Base-by-base conservation (phyloP, 2,888 invertebrate species). In the Clunio marinus region DNA sequence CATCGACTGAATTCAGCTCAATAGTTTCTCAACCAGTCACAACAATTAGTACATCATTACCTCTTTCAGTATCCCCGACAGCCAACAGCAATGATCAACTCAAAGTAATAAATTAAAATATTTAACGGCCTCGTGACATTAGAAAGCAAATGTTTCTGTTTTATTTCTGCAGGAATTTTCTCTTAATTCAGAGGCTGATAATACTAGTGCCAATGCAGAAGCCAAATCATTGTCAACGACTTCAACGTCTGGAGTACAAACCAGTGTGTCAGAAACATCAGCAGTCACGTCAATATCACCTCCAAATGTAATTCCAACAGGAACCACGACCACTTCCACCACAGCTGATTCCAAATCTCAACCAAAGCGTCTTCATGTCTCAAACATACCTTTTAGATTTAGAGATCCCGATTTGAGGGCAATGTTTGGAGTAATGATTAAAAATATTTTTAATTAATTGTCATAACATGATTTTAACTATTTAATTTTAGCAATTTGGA, bases 301-400 rank as follows among this genome's bases (percentile, higher is more conserved):
- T 70, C 73, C 77, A 57, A 72, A 73, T 17, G 74, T 75, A 28
- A 70, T 73, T n/a, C 69, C 76, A 71, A 76, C 76, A n/a, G 75
- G 75, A 27, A 75, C 60, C 25, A 70, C 55, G 32, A 28, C 70
- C 41, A 70, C 70, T 46, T 41, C 66, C 41, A 59, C 77, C 60
- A 80, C 84, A 73, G 79, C 83, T 73, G 85, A 86, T 75, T 76
- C 80, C 83, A 85, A 80, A 74, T 78, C 75, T 75, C 92, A 92
- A 78, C 95, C 93, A 74, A 97, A 99, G 81, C 86, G 99, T 77
- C 86, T 99, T 74, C 98, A 99, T 81, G 97, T 99, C 78, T 97
- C 96, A 77, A 99, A 99, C 85, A 99, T 99, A 84, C 99, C 99
- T 76, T 99, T 99, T 85, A 86, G 98, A 79, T 99, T 97, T 84